Base-by-base conservation (phyloP, 2,113 vertebrate species). In the Agapornis roseicollis region DNA sequence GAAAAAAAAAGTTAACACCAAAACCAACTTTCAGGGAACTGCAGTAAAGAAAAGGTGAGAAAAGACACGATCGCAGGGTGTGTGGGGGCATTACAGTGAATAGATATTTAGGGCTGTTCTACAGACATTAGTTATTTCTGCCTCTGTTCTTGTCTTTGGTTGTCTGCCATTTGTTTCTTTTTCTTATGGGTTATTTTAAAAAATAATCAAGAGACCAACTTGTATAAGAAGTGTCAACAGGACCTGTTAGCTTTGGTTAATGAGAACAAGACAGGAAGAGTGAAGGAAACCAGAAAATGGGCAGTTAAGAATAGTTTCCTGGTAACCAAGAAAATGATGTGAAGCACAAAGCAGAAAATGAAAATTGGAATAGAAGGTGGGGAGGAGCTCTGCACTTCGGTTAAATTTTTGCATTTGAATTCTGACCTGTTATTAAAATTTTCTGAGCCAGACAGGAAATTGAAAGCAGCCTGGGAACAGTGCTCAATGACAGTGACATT, bases 401-500 rank as follows among this genome's bases (percentile, higher is more conserved):
- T 96, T 96, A 93, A 95, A 90, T 94, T 97, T 98, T 97, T 97
- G 74, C 87, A 94, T 97, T 96, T 97, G 85, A 96, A 97, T 97
- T 94, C 96, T 97, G 97, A 97, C 93, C 97, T 95, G 87, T 96
- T 98, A 97, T 96, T 98, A 98, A 97, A 96, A 93, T 98, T 97
- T 97, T 97, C 96, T 91, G 95, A 98, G 92, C 95, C 94, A 98
- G 96, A 97, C 93, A 97, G 91, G 97, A 97, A 97, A 97, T 84
- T 97, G 92, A 93, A 98, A 94, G 93, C 94, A 96, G 96, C 93
- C 95, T 93, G 92, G 93, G 85, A 97, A 94, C 65, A 94, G 93
- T 82, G 91, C 90, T 98, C 97, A 96, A 65, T 97, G 97, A 97
- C 97, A 97, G 96, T 98, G 98, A 98, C 98, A 98, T 98, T 98